Base-by-base conservation (phyloP, 2,888 invertebrate species). In the Nycteola revayana region DNA sequence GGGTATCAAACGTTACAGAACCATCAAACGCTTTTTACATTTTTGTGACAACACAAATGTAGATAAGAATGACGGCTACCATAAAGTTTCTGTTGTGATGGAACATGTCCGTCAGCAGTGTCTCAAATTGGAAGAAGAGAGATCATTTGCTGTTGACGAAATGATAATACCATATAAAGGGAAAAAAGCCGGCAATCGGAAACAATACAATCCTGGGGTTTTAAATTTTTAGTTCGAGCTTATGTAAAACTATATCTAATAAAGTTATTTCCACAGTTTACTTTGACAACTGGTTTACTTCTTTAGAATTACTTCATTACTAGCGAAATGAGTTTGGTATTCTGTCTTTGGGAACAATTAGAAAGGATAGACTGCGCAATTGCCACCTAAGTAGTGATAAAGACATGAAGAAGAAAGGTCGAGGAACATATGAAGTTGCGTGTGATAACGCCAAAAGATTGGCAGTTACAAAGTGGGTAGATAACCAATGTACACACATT, bases 101-200 rank as follows among this genome's bases (percentile, higher is more conserved):
- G 36, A 36, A 6, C 9, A 35, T 25, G 2, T 39, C 17, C 34
- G 34, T 18, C 8, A 30, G 18, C 26, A 35, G 20, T 39, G 35
- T 10, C 7, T 39, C 10, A 26, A 34, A 7, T 22, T 47, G 11
- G 39, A 46, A 33, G 42, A 42, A 30, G 42, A 46, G 21, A 9
- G 30, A 6, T 36, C 34, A 1, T 46, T 42, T 9, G 33, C 34
- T 3, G 25, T 46, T 3, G 37, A 43, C 17, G 42, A 47, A 9
- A 48, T 44, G 40, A 44, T 44, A 26, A 41, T 48, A 22, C 41
- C 41, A 4, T 38, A 38, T 21, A 36, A 45, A 42, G 41, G 41
- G 4, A 45, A 40, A 33, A 43, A 34, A 29, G 42, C 30, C 17
- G 42, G 43, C n/a, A 35, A 22, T 42, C 22, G 42, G 37, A 10